phyloP scores from a whole-genome alignment of 2,888 invertebrate species.

The Sesia bembeciformis region DNA sequence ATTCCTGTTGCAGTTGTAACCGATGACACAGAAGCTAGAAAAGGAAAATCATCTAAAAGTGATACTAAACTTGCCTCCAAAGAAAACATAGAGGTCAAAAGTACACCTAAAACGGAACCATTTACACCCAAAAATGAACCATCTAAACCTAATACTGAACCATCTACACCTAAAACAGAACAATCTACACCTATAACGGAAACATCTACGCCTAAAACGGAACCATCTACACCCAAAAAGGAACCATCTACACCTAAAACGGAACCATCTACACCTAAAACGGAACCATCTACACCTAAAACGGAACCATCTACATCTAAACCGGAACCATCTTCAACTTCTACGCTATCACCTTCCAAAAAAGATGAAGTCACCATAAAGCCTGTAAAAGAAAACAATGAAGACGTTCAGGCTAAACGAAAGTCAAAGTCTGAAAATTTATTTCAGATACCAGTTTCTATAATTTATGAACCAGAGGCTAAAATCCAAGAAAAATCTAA shows the following conservation, averaged over 20 bases:
- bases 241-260: too few species aligned
- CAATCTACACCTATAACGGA: conserved; percentile 1
- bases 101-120: conserved; percentile 4
- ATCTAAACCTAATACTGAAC: too few species aligned
- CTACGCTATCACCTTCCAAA: background rate
- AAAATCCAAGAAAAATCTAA: background rate
- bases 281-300: too few species aligned
- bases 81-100: conserved; percentile 8
- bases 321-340: too few species aligned
- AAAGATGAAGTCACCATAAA: background rate
- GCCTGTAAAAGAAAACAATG: background rate
- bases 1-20: conserved; percentile 17
- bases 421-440: conserved; percentile 7
- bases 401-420: background rate
- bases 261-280: too few species aligned
- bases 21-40: conserved; percentile 9
- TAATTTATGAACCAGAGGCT: conserved; percentile 17
- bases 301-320: too few species aligned
- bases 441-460: conserved; percentile 19
- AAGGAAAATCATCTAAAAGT: conserved; percentile 6
- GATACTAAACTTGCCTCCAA: conserved; percentile 21
- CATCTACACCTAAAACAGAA: too few species aligned
- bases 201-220: background rate
- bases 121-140: background rate
- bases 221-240: too few species aligned